Evolutionary conservation across 2,888 invertebrate genomes (phyloP).

Genomic region (Kryphioiulus occultus): DNA sequence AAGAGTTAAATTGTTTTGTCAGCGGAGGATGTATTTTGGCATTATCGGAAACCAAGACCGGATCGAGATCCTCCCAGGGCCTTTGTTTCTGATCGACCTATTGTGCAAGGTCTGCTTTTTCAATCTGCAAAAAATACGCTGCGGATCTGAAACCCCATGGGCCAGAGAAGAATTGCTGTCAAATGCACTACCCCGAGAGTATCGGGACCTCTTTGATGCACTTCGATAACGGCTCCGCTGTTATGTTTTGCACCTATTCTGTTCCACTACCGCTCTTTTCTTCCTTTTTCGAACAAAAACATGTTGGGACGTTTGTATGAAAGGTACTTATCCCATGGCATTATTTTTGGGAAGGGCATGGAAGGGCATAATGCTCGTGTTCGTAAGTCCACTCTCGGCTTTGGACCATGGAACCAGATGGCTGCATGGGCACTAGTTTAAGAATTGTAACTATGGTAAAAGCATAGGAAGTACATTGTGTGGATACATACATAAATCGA

Average conservation of each 20-base stretch:
- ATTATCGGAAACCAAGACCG: conserved; percentile 12
- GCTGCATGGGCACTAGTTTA: not conserved
- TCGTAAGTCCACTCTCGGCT: not conserved
- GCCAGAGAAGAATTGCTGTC: conserved; percentile 10
- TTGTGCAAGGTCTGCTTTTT: not conserved
- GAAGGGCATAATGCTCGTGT: not conserved
- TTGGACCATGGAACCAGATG: not conserved
- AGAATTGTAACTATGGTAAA: not conserved
- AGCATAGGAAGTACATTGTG: not conserved
- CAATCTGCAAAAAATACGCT: not conserved
- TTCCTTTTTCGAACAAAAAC: not conserved
- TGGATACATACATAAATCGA: too few species aligned
- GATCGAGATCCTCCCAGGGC: not conserved
- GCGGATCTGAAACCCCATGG: not conserved
- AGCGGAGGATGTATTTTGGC: conserved; percentile 30
- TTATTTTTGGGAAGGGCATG: conserved; percentile 30
- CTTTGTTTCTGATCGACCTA: not conserved
- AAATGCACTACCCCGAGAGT: not conserved
- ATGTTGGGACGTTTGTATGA: not conserved
- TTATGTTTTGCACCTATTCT: conserved; percentile 35
- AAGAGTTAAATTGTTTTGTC: conserved; percentile 35
- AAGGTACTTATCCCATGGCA: not conserved
- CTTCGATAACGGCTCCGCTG: conserved; percentile 28
- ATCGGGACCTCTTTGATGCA: not conserved
- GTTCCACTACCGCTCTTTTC: conserved; percentile 3